Evolutionary conservation across 2,888 invertebrate genomes (phyloP), one percentile per base, ranked within the genome.

Genomic region (Cinara cedri): DNA sequence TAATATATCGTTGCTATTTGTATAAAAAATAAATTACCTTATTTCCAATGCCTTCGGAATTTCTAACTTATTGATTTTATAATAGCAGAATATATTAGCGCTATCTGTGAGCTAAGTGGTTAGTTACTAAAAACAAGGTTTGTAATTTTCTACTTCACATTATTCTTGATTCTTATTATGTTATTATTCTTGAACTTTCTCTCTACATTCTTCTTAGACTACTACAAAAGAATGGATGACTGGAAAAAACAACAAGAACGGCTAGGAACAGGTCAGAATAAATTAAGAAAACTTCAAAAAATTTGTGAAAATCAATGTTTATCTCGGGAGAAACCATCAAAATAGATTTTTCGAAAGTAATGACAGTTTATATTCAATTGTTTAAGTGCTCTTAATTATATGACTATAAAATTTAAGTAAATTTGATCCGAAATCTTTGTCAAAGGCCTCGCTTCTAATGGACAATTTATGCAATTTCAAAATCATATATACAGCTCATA

Each of bases 361-460:
- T 51, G n/a, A 51, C n/a, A n/a, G 51, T 51, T 51, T 51, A 51
- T 51, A 8, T 51, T n/a, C 54, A 54, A 19, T 54, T 54, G 54
- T 54, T 54, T 54, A n/a, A 54, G 54, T 54, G 54, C 54, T 54
- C 19, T 54, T 10, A n/a, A 54, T 10, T 54, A 10, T 54, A 10
- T 54, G n/a, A 1, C 54, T 10, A 54, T 19, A 10, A n/a, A n/a
- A n/a, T n/a, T 54, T 19, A 54, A 54, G 54, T 54, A 54, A 54
- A 54, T 54, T 54, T 54, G 54, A 54, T 54, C 54, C 54, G 2
- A 54, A 54, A 10, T 54, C 54, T 54, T 54, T 19, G 19, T 54
- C 54, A 0, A 10, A 54, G 54, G 54, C 54, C 54, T 54, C 1
- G 13, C 19, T 10, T 54, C 19, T n/a, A 54, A 54, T 54, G 19